Evolutionary conservation across 2,797 vertebrate genomes (phyloP).

Genomic region (Characodon lateralis): DNA sequence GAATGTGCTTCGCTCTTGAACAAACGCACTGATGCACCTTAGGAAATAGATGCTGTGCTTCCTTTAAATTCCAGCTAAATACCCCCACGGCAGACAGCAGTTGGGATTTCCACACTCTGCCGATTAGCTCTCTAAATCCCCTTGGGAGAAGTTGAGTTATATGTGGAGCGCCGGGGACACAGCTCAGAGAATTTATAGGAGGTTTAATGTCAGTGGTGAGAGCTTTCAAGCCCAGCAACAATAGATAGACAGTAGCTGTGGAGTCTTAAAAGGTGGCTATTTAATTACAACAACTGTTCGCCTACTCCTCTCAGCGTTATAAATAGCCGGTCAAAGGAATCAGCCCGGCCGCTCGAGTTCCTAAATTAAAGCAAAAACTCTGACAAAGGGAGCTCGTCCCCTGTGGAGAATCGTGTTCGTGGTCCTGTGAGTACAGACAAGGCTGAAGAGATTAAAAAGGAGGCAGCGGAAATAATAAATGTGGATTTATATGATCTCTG

Average conservation of each 20-base stretch:
- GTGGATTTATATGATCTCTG: neutral
- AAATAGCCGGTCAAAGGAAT: conserved; percentile 53
- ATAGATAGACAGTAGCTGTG: conserved; percentile 56
- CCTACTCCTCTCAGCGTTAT: conserved; percentile 29
- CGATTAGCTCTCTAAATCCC: conserved; percentile 43
- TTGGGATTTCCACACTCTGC: conserved; percentile 36
- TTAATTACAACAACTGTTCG: conserved; percentile 57
- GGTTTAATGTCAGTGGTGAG: conserved; percentile 61
- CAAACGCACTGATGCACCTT: conserved; percentile 1
- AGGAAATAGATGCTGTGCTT: neutral
- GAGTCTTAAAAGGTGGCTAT: conserved; percentile 58
- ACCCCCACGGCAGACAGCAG: conserved; percentile 33
- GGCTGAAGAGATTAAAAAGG: no score
- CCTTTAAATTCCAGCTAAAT: conserved; percentile 25
- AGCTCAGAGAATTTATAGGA: conserved; percentile 46
- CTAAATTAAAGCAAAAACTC: conserved; percentile 40
- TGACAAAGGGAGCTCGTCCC: conserved; percentile 15
- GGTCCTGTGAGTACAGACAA: neutral
- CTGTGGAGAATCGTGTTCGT: conserved; percentile 37
- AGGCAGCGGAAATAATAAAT: neutral
- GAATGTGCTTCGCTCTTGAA: neutral
- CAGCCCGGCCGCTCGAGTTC: conserved; percentile 30
- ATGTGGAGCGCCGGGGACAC: conserved; percentile 27
- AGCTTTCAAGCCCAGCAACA: conserved; percentile 68
- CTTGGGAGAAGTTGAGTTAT: conserved; percentile 49